Percentiles rank a stretch among this genome's conserved stretches.
These are phyloP conservation scores for Andrena praecox DNA, from an alignment of 2,888 invertebrate genomes.

Conservation along the genomic window DNA sequence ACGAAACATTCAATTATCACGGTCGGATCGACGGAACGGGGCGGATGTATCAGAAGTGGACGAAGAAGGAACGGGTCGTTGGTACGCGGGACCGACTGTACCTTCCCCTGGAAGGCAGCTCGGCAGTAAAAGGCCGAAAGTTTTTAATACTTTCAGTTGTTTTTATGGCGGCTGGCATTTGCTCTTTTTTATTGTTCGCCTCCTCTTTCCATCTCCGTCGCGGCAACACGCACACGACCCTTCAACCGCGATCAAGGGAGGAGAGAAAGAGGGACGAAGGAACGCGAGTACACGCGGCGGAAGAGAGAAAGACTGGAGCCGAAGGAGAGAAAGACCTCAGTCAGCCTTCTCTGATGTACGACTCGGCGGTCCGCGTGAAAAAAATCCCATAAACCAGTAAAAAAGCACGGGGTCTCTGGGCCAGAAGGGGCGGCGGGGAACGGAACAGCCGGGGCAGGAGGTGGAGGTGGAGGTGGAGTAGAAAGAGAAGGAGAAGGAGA, in stretches of 20 bases:
- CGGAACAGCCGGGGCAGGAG: conserved; percentile 55
- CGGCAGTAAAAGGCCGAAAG: conserved; percentile 83
- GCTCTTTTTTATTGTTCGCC: conserved; percentile 80
- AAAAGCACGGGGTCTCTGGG: conserved; percentile 81
- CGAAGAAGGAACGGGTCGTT: conserved; percentile 25
- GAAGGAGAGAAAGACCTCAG: conserved; percentile 69
- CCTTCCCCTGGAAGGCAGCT: conserved; percentile 55
- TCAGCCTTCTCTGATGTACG: conserved; percentile 83
- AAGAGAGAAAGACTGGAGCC: conserved; percentile 46
- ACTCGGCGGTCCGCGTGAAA: conserved; percentile 83
- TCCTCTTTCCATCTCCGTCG: conserved; percentile 57
- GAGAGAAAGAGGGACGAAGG: conserved; percentile 23
- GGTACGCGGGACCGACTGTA: conserved; percentile 48
- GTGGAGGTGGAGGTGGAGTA: conserved; percentile 41
- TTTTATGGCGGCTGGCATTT: conserved; percentile 83
- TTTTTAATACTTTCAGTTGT: conserved; percentile 85
- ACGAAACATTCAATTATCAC: conserved; percentile 41
- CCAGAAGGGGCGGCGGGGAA: conserved; percentile 64
- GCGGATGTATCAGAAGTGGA: neutral
- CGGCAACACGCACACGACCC: conserved; percentile 58
- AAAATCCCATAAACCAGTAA: conserved; percentile 85
- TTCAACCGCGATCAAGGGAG: conserved; percentile 43
- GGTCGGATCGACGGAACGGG: conserved; percentile 14
- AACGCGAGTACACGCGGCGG: conserved; percentile 29
- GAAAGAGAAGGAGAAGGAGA: conserved; percentile 29